Conservation (phyloP, 2,888 invertebrate genomes). For the Ichneumoninae sp. region DNA sequence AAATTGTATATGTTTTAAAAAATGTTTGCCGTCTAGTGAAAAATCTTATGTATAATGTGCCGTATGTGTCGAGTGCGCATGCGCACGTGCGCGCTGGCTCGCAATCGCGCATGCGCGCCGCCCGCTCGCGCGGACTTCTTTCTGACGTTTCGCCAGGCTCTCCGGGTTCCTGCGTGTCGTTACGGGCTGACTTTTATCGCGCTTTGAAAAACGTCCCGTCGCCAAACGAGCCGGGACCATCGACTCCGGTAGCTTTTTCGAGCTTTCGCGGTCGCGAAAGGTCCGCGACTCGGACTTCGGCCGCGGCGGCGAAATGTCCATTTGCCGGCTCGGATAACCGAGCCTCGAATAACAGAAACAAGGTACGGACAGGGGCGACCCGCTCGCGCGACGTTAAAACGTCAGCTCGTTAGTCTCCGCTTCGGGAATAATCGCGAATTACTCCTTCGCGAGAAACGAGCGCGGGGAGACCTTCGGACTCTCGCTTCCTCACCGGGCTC, state of each 20-base stretch:
- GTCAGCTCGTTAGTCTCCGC: constrained; percentile 59
- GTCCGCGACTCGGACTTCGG: neutral
- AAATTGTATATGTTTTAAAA: no score
- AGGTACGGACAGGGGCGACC: constrained; percentile 17
- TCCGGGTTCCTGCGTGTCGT: constrained; percentile 21
- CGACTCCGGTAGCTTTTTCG: constrained; percentile 11
- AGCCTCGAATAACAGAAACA: constrained; percentile 10
- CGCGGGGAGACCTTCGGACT: constrained; percentile 27
- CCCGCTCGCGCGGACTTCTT: neutral
- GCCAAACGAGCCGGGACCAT: constrained; percentile 22
- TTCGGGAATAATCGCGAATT: constrained; percentile 56
- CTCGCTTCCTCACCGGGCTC: constrained; percentile 43
- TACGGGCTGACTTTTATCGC: constrained; percentile 45
- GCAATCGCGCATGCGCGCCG: no score
- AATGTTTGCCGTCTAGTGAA: no score
- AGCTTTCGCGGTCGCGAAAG: neutral
- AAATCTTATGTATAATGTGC: no score
- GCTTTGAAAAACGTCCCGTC: constrained; percentile 19
- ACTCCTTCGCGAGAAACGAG: constrained; percentile 11
- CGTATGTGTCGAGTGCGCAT: no score
- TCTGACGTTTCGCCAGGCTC: neutral
- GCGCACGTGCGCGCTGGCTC: no score
- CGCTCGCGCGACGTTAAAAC: constrained; percentile 41
- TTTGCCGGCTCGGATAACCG: constrained; percentile 4
- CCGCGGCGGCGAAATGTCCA: neutral